Conservation (phyloP, 2,888 invertebrate species). For the Chelonus formosanus region DNA sequence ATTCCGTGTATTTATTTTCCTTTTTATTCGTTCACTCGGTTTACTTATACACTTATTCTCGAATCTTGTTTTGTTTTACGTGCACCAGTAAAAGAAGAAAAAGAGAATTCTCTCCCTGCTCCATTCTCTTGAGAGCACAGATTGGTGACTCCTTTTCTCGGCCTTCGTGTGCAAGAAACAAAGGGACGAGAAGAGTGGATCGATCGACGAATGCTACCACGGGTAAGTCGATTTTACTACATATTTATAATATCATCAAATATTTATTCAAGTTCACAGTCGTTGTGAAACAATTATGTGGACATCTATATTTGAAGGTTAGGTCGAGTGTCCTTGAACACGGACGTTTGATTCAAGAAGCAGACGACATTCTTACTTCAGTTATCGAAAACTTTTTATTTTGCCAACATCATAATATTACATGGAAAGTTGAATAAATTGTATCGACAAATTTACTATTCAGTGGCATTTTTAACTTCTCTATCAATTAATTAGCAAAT, state of each 20-base stretch:
- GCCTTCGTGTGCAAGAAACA: slow-evolving; percentile 43
- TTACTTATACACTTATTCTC: slow-evolving; percentile 8
- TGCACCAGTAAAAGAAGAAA: slow-evolving; percentile 6
- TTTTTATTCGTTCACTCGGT: slow-evolving; percentile 32
- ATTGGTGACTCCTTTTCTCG: slow-evolving; percentile 37
- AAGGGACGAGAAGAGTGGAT: slow-evolving; percentile 45
- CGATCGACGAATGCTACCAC: slow-evolving; percentile 50
- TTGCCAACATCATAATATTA: too few relatives aligned
- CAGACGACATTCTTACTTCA: too few relatives aligned
- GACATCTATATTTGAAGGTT: neutral
- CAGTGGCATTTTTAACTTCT: too few relatives aligned
- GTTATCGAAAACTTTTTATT: too few relatives aligned
- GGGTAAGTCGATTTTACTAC: slow-evolving; percentile 51
- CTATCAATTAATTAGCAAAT: too few relatives aligned
- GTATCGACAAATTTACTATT: too few relatives aligned
- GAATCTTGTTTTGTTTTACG: slow-evolving; percentile 30
- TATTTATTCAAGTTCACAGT: too few relatives aligned
- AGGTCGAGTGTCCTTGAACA: neutral
- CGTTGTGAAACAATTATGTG: too few relatives aligned
- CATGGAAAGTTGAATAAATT: too few relatives aligned
- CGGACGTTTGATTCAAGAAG: neutral
- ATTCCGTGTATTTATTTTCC: slow-evolving; percentile 29
- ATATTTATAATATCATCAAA: neutral
- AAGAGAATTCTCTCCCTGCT: slow-evolving; percentile 34
- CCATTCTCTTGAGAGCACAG: slow-evolving; percentile 20